Conservation (phyloP, 1,140 invertebrate genomes). For the Nephila pilipes region DNA sequence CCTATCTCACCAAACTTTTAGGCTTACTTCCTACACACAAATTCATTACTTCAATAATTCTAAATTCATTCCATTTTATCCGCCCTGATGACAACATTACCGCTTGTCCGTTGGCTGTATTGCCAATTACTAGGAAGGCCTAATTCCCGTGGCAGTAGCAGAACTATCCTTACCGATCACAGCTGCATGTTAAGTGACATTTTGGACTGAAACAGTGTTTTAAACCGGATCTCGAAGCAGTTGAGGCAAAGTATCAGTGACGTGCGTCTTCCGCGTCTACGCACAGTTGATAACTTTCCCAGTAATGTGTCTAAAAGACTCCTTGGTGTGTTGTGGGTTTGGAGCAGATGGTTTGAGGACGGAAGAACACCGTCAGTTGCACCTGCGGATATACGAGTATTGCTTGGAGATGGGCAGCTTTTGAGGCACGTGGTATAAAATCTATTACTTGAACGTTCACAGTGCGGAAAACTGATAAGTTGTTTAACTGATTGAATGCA, state of each 20-base stretch:
- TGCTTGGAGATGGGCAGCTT: no score
- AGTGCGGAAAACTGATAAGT: no score
- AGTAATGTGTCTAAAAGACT: conserved; percentile 17
- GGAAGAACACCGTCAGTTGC: conserved; percentile 11
- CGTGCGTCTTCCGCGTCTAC: not conserved
- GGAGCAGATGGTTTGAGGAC: not conserved
- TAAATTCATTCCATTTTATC: not conserved
- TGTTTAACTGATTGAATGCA: no score
- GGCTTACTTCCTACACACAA: not conserved
- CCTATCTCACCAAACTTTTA: not conserved
- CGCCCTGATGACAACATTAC: not conserved
- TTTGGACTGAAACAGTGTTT: conserved; percentile 15
- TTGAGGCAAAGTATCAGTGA: not conserved
- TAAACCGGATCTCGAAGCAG: not conserved
- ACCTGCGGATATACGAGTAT: not conserved
- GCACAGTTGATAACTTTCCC: conserved; percentile 20
- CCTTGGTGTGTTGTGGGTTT: not conserved
- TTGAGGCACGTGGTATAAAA: no score
- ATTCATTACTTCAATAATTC: not conserved
- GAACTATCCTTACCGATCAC: not conserved
- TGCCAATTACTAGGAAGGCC: not conserved
- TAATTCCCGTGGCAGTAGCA: not conserved
- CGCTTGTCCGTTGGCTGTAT: conserved; percentile 5
- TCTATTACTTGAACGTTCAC: no score
- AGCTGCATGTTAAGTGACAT: not conserved